phyloP scores from a whole-genome alignment of 2,113 vertebrate genomes.

The Motacilla alba region DNA sequence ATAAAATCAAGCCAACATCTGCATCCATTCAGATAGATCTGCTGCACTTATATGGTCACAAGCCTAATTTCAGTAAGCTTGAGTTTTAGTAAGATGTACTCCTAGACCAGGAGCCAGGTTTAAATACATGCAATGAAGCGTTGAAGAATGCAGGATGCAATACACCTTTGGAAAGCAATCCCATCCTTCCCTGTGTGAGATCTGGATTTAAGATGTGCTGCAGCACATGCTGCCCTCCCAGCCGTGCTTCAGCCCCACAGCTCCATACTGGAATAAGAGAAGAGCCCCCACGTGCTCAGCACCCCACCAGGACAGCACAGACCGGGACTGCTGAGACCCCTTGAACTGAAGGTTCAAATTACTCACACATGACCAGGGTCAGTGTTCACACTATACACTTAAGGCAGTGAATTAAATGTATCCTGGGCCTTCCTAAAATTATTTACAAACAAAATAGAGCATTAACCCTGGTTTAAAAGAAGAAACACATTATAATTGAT shows the following conservation, averaged over 20 bases:
- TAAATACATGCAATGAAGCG: background rate
- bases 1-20: background rate
- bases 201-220: background rate
- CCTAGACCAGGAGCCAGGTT: background rate
- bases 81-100: background rate
- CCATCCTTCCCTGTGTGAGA: background rate
- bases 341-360: background rate
- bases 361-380: background rate
- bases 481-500: background rate
- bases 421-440: background rate
- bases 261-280: fast-evolving
- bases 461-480: background rate
- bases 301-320: background rate
- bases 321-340: background rate
- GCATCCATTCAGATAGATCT: background rate
- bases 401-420: background rate
- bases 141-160: fast-evolving
- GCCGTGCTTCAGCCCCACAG: background rate
- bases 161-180: background rate
- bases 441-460: fast-evolving
- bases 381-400: background rate
- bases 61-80: background rate
- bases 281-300: fast-evolving
- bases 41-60: fast-evolving
- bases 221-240: background rate